Conservation (phyloP, 37 sponge, comb jelly and placozoan genomes). For the Beroe ovata region DNA sequence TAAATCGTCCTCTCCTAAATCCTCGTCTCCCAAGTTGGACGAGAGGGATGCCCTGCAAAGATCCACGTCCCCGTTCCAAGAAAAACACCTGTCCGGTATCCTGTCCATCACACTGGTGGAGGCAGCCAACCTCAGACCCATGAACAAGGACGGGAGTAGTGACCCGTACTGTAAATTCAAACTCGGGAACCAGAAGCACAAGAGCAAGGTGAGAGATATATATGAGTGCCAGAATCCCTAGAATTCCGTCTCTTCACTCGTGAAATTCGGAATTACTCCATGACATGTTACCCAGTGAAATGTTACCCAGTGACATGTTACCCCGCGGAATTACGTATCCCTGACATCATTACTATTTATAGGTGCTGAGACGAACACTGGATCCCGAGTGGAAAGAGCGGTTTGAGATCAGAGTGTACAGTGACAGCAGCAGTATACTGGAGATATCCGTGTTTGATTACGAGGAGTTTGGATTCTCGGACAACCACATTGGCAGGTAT, state of each 20-base stretch:
- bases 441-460: constrained; percentile 85
- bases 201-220: constrained; percentile 75
- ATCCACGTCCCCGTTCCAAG: constrained; percentile 63
- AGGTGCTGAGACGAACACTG: constrained; percentile 73
- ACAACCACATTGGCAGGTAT: constrained; percentile 90
- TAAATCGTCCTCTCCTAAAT: not conserved
- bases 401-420: constrained; percentile 83
- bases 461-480: constrained; percentile 74
- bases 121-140: constrained; percentile 74
- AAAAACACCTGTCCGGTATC: constrained; percentile 67
- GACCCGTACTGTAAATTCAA: constrained; percentile 95
- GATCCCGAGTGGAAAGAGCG: constrained; percentile 90
- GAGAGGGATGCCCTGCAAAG: constrained; percentile 19
- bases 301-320: no score
- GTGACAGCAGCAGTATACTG: constrained; percentile 72
- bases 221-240: no score
- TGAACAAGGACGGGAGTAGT: constrained; percentile 87
- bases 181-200: constrained; percentile 80
- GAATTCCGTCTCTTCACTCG: not conserved
- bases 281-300: no score
- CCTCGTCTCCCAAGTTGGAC: constrained; percentile 8
- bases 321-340: not conserved
- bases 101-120: constrained; percentile 76
- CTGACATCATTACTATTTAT: no score
- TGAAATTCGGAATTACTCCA: no score